Evolutionary conservation across 2,113 vertebrate species (phyloP), one percentile per base, ranked within the genome.

Genomic region (Lates calcarifer): DNA sequence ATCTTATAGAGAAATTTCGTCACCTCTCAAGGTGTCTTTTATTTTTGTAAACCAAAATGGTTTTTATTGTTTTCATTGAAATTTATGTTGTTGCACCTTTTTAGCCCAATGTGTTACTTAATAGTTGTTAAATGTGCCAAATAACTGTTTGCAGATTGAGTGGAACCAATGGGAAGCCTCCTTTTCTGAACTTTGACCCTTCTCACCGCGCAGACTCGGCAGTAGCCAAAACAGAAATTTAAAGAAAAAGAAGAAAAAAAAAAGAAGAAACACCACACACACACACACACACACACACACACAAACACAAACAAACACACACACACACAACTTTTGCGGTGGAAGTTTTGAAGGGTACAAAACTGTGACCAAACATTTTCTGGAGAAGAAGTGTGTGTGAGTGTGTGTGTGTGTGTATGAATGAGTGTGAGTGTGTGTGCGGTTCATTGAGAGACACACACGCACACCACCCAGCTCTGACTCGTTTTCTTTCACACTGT

Each of bases 71-170:
- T 90, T 82, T 84, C 77, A 41, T 85, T 81, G 75, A 85, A 63
- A 65, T 81, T 73, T 76, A 45, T 63, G 78, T 90, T 64, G 41
- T 93, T 92, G 91, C 94, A 94, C 92, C 91, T 95, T 94, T 90
- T 93, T 84, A 83, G 81, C 90, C 90, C 70, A 49, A 85, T 88
- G 90, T 93, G 90, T 93, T 93, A 90, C 89, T 91, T 84, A 89
- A 62, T 87, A 79, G 82, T 81, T 90, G 90, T 94, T 93, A 65
- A 89, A 93, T 93, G 95, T 95, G 95, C 95, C 95, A 95, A 95
- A 95, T 84, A 90, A 91, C 86, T 91, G 85, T 92, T 92, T 72
- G 81, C 77, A 84, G 86, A 92, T 62, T 41, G 77, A 83, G 79
- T 66, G 64, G 86, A 89, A 87, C 88, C 89, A 79, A 72, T 82